phyloP scores from a whole-genome alignment of 2,113 vertebrate species.

The Melanerpes aurifrons region DNA sequence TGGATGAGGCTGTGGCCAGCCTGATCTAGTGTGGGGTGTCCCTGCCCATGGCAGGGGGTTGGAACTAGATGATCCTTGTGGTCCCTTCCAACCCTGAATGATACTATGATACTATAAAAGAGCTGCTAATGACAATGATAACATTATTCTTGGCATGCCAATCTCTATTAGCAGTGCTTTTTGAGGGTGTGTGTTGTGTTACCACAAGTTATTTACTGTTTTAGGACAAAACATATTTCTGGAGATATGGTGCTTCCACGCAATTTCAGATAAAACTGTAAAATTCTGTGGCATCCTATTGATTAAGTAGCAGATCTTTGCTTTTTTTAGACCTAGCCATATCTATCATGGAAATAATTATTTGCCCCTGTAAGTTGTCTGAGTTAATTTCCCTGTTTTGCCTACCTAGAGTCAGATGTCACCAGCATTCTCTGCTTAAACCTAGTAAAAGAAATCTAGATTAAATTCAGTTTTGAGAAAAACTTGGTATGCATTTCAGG shows the following conservation, averaged over 20 bases:
- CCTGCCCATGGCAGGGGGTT: too few relatives aligned
- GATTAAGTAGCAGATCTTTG: not conserved
- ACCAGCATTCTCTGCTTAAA: not conserved
- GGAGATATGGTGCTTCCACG: not conserved
- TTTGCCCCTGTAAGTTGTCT: not conserved
- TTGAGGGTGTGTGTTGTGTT: not conserved
- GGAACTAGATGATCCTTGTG: too few relatives aligned
- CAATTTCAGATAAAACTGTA: not conserved
- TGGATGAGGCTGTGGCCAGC: too few relatives aligned
- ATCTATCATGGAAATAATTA: not conserved
- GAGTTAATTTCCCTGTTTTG: not conserved
- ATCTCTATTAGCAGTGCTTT: not conserved
- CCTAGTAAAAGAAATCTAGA: not conserved
- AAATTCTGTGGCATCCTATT: not conserved
- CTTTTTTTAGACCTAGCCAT: not conserved
- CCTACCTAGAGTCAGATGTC: not conserved
- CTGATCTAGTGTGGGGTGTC: too few relatives aligned
- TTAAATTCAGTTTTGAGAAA: not conserved
- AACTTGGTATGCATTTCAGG: not conserved
- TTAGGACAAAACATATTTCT: not conserved
- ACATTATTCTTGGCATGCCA: not conserved
- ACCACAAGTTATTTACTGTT: fast-evolving
- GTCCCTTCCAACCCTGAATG: too few relatives aligned
- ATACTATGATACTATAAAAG: too few relatives aligned
- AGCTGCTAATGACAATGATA: not conserved